phyloP scores from a whole-genome alignment of 2,888 invertebrate species.

The Conus canariensis region DNA sequence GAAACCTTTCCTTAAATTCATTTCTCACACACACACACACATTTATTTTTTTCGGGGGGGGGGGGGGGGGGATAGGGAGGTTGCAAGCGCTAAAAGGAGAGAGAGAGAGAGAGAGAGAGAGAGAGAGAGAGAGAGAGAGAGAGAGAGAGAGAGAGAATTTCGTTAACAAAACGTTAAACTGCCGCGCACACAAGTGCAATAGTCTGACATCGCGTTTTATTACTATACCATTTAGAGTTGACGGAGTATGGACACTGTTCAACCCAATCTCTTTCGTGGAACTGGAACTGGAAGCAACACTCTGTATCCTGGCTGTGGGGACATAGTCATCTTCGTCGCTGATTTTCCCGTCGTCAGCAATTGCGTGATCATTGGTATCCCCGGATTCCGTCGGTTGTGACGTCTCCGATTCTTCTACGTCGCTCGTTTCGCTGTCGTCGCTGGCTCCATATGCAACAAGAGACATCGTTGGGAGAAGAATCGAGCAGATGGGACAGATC shows the following conservation, averaged over 20 bases:
- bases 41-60: too few species aligned
- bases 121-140: too few species aligned
- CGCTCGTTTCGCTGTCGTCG: constrained; percentile 61
- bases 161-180: too few species aligned
- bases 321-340: constrained; percentile 55
- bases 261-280: not conserved
- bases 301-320: constrained; percentile 24
- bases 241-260: not conserved
- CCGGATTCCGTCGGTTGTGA: not conserved
- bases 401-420: constrained; percentile 49
- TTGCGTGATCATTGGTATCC: not conserved
- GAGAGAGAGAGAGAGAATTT: too few species aligned
- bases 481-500: too few species aligned
- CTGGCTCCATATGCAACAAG: constrained; percentile 70
- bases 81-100: too few species aligned
- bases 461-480: constrained; percentile 54
- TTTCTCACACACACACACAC: too few species aligned
- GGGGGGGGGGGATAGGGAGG: too few species aligned
- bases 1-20: too few species aligned
- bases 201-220: too few species aligned
- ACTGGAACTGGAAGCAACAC: not conserved
- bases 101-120: too few species aligned
- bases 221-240: not conserved
- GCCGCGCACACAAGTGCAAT: too few species aligned
- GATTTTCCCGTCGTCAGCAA: constrained; percentile 44